Evolutionary conservation across 2,113 vertebrate genomes (phyloP).

Genomic region (Atractosteus spatula): DNA sequence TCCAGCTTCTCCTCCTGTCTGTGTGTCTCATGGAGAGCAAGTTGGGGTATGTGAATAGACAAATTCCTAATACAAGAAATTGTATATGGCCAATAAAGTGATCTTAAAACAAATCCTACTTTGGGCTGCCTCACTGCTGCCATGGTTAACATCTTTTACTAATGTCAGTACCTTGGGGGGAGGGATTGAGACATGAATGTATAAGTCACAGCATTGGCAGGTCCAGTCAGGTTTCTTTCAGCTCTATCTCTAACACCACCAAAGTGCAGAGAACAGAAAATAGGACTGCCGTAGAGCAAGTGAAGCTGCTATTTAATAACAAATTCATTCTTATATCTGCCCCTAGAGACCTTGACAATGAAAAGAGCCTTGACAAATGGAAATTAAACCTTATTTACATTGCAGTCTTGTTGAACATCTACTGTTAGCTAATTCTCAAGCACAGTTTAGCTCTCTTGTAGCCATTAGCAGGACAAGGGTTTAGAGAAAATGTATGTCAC

Average conservation of each 20-base stretch:
- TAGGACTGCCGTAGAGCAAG: too few relatives aligned
- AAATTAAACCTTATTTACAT: slow-evolving; percentile 36
- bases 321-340: slow-evolving; percentile 6
- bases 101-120: too few relatives aligned
- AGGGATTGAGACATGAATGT: too few relatives aligned
- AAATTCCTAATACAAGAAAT: too few relatives aligned
- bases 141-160: background rate
- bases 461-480: slow-evolving; percentile 13
- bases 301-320: background rate
- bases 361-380: slow-evolving; percentile 11
- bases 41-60: too few relatives aligned
- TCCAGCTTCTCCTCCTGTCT: too few relatives aligned
- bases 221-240: background rate
- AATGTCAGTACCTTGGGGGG: background rate
- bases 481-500: too few relatives aligned
- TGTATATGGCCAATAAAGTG: too few relatives aligned
- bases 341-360: background rate
- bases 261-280: background rate
- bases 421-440: slow-evolving; percentile 31
- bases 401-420: slow-evolving; percentile 20
- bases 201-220: background rate
- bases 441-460: slow-evolving; percentile 34
- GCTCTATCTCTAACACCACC: background rate
- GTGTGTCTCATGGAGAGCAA: too few relatives aligned
- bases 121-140: background rate